Evolutionary conservation across 2,888 invertebrate genomes (phyloP), one percentile per base, ranked within the genome.

Genomic region (Netelia melanura): DNA sequence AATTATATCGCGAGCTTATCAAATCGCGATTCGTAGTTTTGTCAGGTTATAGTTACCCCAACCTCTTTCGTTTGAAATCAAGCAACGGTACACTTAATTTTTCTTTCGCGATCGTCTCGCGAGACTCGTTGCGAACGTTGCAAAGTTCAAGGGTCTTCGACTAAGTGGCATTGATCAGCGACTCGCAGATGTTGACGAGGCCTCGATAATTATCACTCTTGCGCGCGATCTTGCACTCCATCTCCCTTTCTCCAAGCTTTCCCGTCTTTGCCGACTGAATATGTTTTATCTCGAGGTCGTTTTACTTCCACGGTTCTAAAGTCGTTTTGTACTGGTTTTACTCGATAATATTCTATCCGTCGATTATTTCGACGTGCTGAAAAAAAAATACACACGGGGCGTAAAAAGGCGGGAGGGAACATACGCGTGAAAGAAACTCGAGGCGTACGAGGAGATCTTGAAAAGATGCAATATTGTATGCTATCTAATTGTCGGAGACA

Each of bases 291-390:
- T n/a, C 25, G 70, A 25, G 10, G 38, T 21, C 52, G 61, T 74
- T 52, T 17, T 44, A n/a, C 10, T 23, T 21, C 65, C 23, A 8
- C 14, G 61, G 8, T n/a, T 62, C 44, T n/a, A 87, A 85, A 79
- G 85, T 75, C 81, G 86, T 75, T 21, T 21, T 58, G 48, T 21
- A 84, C 71, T 75, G 74, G 64, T 11, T 80, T 74, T 77, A 64
- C 79, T 25, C 52, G 61, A 74, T 72, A 74, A 70, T 75, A 72
- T 79, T 38, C 30, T 78, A 38, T 38, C 38, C 38, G 3, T 38
- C 6, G 38, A 38, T 38, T 38, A 38, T 38, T 38, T 38, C 38
- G 81, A 83, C 25, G 68, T 58, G 83, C 77, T 87, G 84, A 68
- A 79, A 70, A 58, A 74, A 81, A 58, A 81, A 58, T 0, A 38